Conservation (phyloP, 2,888 invertebrate genomes). For the Melieria picta region DNA sequence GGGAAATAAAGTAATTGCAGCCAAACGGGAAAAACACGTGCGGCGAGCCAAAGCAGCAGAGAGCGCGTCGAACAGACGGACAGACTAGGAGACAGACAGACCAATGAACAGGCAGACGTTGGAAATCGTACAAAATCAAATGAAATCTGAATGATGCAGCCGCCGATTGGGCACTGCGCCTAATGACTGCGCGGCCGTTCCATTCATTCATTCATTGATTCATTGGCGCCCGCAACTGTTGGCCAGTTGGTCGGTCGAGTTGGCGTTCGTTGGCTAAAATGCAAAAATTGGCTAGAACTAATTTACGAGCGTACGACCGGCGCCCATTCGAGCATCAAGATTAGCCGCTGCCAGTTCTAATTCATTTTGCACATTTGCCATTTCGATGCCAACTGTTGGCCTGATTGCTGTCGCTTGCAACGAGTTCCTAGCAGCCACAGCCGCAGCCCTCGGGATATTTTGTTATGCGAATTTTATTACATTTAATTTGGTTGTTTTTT, state of each 20-base stretch:
- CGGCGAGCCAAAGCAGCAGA: neutral
- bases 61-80: no score
- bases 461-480: neutral
- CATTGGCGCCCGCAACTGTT: neutral
- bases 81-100: neutral
- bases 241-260: constrained; percentile 24
- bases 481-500: neutral
- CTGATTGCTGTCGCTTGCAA: neutral
- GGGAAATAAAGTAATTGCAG: neutral
- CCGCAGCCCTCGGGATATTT: neutral
- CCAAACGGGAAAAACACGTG: neutral
- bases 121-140: neutral
- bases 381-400: constrained; percentile 46
- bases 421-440: neutral
- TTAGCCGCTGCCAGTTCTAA: neutral
- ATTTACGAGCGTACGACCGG: constrained; percentile 36
- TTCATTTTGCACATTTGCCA: constrained; percentile 44
- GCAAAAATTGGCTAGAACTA: constrained; percentile 45
- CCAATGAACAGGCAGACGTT: neutral
- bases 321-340: constrained; percentile 1
- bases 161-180: neutral
- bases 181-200: neutral
- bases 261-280: constrained; percentile 44
- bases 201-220: neutral
- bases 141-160: neutral